Evolutionary conservation across 2,113 vertebrate species (phyloP).

Genomic region (Alexandromys fortis): DNA sequence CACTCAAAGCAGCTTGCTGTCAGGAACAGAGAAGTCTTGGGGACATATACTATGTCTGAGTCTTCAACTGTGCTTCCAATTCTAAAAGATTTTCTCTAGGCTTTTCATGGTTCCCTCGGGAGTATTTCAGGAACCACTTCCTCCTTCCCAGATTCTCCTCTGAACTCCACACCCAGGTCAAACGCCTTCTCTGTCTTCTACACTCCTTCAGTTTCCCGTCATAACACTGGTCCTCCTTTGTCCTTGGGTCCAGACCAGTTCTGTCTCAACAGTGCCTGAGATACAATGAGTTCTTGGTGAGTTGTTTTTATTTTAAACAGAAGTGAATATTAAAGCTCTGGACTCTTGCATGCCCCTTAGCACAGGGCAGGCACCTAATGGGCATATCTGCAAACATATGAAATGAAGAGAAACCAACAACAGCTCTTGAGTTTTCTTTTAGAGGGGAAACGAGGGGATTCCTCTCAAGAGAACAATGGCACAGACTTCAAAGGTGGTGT

Average conservation of each 20-base stretch:
- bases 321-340: background rate
- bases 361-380: background rate
- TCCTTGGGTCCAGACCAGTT: background rate
- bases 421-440: background rate
- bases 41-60: background rate
- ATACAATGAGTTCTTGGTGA: background rate
- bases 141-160: background rate
- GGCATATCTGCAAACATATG: background rate
- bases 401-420: background rate
- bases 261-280: slow-evolving; percentile 3
- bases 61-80: background rate
- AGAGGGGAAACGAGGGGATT: background rate
- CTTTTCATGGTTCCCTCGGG: background rate
- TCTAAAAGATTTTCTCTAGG: slow-evolving; percentile 13
- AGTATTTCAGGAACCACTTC: background rate
- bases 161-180: background rate
- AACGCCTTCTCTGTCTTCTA: background rate
- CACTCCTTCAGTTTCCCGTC: background rate
- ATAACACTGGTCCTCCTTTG: background rate
- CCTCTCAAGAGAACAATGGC: background rate
- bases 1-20: background rate
- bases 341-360: background rate
- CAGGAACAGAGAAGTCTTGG: background rate
- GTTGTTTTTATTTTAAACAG: background rate
- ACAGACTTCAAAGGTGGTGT: background rate